phyloP scores from a whole-genome alignment of 2,797 vertebrate species.

The Taenioides sp. region DNA sequence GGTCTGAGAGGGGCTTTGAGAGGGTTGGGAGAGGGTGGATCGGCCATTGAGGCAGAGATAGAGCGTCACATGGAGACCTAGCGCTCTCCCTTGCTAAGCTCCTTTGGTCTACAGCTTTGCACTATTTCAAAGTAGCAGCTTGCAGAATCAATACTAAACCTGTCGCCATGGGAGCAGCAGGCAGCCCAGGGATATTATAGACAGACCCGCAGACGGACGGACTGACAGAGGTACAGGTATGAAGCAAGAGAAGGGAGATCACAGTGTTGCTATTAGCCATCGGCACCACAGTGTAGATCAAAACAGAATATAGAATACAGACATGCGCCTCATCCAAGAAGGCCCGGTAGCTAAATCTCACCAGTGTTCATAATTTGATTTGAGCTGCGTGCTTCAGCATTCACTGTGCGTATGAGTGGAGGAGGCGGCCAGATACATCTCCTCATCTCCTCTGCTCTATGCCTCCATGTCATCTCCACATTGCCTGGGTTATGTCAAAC shows the following conservation, averaged over 20 bases:
- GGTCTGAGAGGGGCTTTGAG: slow-evolving; percentile 10
- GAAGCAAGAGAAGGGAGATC: slow-evolving; percentile 33
- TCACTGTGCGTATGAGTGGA: slow-evolving; percentile 42
- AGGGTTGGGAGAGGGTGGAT: slow-evolving; percentile 19
- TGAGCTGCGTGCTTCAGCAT: slow-evolving; percentile 55
- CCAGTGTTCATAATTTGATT: slow-evolving; percentile 68
- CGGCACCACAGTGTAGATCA: slow-evolving; percentile 31
- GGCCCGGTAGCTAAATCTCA: slow-evolving; percentile 56
- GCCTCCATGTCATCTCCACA: slow-evolving; percentile 22
- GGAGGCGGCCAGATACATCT: slow-evolving; percentile 32
- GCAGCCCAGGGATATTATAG: slow-evolving; percentile 39
- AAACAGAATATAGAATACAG: slow-evolving; percentile 23
- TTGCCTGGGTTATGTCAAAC: slow-evolving; percentile 24
- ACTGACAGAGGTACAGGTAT: slow-evolving; percentile 29
- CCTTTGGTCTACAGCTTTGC: slow-evolving; percentile 71
- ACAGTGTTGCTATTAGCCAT: slow-evolving; percentile 46
- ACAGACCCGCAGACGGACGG: slow-evolving; percentile 19
- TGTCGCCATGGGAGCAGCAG: slow-evolving; percentile 46
- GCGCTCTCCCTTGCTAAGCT: slow-evolving; percentile 62
- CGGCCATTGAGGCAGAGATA: slow-evolving; percentile 38
- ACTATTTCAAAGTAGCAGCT: slow-evolving; percentile 71
- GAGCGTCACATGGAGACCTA: slow-evolving; percentile 45
- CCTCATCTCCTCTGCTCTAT: slow-evolving; percentile 23
- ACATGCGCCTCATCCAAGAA: slow-evolving; percentile 30
- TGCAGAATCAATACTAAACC: slow-evolving; percentile 58